Percentiles rank a stretch among this genome's conserved stretches.
Evolutionary conservation across 2,113 vertebrate species (phyloP).

Genomic region (Pogonocichla stellata): DNA sequence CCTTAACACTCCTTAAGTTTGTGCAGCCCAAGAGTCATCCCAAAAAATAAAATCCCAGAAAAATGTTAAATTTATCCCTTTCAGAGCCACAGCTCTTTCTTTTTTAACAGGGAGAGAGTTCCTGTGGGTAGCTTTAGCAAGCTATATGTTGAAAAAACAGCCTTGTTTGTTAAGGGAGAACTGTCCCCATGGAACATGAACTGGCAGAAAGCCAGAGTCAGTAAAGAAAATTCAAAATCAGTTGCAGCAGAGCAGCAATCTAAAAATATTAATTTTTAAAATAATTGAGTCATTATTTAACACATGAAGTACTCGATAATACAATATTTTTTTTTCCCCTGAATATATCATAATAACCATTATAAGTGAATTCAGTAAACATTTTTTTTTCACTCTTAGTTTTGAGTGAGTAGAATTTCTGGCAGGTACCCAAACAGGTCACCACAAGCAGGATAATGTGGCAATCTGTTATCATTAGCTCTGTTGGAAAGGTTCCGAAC

Average conservation of each 20-base stretch:
- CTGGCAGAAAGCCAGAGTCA: not conserved
- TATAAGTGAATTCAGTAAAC: not conserved
- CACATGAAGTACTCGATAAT: not conserved
- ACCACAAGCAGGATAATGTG: constrained; percentile 59
- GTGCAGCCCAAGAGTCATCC: not conserved
- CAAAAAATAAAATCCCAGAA: not conserved
- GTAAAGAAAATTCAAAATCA: not conserved
- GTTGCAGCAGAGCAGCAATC: not conserved
- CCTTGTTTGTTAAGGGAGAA: not conserved
- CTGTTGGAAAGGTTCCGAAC: constrained; percentile 69
- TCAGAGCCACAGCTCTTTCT: not conserved
- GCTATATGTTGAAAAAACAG: not conserved
- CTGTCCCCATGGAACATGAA: not conserved
- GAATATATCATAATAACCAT: not conserved
- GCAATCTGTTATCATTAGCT: constrained; percentile 76
- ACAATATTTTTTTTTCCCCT: not conserved
- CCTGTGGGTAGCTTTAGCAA: not conserved
- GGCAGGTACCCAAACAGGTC: constrained; percentile 63
- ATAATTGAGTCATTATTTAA: constrained; percentile 3
- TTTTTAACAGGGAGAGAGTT: not conserved
- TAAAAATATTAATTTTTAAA: constrained; percentile 22
- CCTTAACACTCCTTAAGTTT: not conserved
- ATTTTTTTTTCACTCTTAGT: not conserved
- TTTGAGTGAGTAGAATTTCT: constrained; percentile 46
- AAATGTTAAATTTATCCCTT: not conserved